Evolutionary conservation across 2,797 vertebrate species (phyloP).

Genomic region (Pangasius sanitwongsei): DNA sequence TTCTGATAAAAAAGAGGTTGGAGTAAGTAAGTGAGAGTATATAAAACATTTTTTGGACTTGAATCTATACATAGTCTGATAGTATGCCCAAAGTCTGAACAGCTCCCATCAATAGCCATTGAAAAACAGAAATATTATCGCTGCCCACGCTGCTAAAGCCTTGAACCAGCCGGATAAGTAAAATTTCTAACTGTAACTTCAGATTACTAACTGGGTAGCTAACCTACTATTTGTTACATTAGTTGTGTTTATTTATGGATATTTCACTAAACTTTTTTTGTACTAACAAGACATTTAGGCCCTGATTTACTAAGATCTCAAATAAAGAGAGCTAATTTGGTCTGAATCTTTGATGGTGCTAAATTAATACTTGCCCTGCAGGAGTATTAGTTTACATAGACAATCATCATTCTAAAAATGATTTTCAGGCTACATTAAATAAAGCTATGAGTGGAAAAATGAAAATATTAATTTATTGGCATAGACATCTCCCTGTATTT

Average conservation of each 20-base stretch:
- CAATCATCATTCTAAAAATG: background rate
- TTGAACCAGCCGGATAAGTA: background rate
- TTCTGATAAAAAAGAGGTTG: background rate
- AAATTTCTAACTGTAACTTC: background rate
- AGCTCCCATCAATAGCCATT: background rate
- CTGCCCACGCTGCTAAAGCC: background rate
- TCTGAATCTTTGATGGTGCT: background rate
- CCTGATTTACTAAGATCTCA: background rate
- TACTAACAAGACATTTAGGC: background rate
- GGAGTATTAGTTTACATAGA: background rate
- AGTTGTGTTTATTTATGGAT: background rate
- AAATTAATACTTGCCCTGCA: background rate
- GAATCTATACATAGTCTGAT: background rate
- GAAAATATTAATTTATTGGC: too few species aligned
- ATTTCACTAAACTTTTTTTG: background rate
- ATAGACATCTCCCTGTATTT: too few species aligned
- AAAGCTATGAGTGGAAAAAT: background rate
- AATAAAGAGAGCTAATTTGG: background rate
- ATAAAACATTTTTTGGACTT: background rate
- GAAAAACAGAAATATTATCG: background rate
- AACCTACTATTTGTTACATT: background rate
- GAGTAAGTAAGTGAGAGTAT: background rate
- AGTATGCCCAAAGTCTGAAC: background rate
- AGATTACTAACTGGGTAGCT: background rate
- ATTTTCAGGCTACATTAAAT: background rate